Base-by-base conservation (phyloP, 2,888 invertebrate genomes). In the Thecocarcelia acutangulata region DNA sequence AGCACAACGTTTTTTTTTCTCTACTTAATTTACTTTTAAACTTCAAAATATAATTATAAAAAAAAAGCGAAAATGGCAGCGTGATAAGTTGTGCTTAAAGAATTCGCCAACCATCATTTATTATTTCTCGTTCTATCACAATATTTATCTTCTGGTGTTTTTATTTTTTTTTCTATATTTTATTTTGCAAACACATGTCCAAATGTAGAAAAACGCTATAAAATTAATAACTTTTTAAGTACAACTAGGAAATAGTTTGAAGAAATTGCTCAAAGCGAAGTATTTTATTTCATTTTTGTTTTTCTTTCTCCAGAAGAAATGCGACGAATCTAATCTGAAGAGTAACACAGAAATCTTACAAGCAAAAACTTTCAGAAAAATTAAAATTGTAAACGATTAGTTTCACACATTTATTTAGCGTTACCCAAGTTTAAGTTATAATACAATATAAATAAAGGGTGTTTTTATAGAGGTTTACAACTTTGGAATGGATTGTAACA, bases 161-260 rank as follows among this genome's bases (percentile, higher is more conserved):
- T 44, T 19, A n/a, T 9, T 5, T 46, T 52, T 12, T 15, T n/a
- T 19, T 19, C 44, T 5, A 12, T 52, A 15, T 56, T 48, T 46
- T n/a, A 37, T 44, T 33, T 75, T 75, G 21, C 66, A 24, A 75
- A 75, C 58, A 66, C 58, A 66, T 59, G 48, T 75, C 48, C 42
- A 68, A 68, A 40, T 59, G 19, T 15, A 13, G 37, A 9, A 54
- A 63, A 63, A 64, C 33, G 33, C 58, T 40, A 64, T 40, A 70
- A 70, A 58, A 77, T 77, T 77, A 77, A 77, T 77, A 70, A 77
- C 70, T 64, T 77, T 56, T 77, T 77, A 70, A 77, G 42, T 17
- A 64, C 77, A 70, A 64, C 56, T 40, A 8, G 28, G 64, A 48
- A 56, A 42, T 56, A 42, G 33, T 58, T 46, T 48, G 12, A n/a